Percentiles rank a stretch among this genome's conserved stretches.
phyloP scores from a whole-genome alignment of 2,888 invertebrate genomes.

The Drosophila borborema region DNA sequence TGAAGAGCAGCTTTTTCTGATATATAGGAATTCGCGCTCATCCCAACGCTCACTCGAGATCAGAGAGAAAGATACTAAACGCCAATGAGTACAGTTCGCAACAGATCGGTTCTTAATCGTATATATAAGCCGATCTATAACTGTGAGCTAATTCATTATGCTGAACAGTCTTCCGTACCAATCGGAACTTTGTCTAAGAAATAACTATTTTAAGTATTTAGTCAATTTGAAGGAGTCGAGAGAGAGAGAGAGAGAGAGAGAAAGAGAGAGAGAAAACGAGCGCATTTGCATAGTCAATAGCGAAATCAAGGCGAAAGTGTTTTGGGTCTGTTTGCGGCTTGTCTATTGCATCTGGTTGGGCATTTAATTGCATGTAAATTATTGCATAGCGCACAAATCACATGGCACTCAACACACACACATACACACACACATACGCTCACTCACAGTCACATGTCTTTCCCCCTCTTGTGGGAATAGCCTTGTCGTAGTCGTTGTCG shows the following conservation, averaged over 20 bases:
- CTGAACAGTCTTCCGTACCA: too few relatives aligned
- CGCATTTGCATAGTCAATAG: background rate
- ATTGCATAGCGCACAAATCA: slow-evolving; percentile 49
- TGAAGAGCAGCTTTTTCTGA: too few relatives aligned
- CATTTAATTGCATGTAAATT: slow-evolving; percentile 75
- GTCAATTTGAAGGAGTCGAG: too few relatives aligned
- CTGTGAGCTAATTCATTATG: too few relatives aligned
- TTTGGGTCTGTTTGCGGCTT: slow-evolving; percentile 26
- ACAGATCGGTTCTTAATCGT: too few relatives aligned
- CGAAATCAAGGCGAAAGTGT: slow-evolving; percentile 38
- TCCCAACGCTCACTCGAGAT: too few relatives aligned
- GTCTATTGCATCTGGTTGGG: slow-evolving; percentile 47
- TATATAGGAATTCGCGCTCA: too few relatives aligned
- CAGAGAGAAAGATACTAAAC: too few relatives aligned
- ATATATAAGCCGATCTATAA: too few relatives aligned
- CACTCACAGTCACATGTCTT: background rate
- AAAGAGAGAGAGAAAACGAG: background rate
- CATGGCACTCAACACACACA: slow-evolving; percentile 27
- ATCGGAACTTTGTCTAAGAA: too few relatives aligned
- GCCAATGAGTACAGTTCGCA: too few relatives aligned
- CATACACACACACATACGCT: slow-evolving; percentile 1
- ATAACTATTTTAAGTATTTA: too few relatives aligned
- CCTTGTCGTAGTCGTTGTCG: slow-evolving; percentile 53
- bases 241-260: background rate
- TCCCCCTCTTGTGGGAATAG: background rate